Base-by-base conservation (phyloP, 1,140 invertebrate species). In the Batillaria attramentaria region DNA sequence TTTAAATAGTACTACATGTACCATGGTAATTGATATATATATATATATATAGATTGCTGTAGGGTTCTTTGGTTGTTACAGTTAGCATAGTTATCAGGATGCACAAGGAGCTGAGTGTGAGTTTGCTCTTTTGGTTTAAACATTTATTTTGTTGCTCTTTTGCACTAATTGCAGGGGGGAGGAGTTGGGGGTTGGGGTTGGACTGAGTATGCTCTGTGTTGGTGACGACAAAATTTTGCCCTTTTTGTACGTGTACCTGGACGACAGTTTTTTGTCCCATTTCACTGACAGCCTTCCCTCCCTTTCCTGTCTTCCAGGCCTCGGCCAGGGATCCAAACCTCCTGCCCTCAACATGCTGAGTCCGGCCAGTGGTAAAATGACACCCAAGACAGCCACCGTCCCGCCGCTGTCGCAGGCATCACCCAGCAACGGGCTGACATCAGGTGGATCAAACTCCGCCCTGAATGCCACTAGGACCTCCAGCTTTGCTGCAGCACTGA, bases 401-500 rank as follows among this genome's bases (percentile, higher is more conserved):
- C 88, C 89, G 20, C 90, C 89, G 13, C 85, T 91, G 28, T 86
- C 84, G 73, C 88, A 90, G 78, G 85, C 86, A 35, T 89, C 89
- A 2, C 88, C 89, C 13, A 89, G 86, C 54, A 88, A 86, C 62
- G 86, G 88, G 42, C 80, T 88, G 16, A 84, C 72, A n/a, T 81
- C 85, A 1, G 76, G 82, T 20, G 83, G 83, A 46, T 78, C 81
- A 28, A 88, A 84, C 65, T 35, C 74, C 3, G 80, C 86, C 33
- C 73, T 88, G 39, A 88, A 84, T 79, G 87, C 88, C 57, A 87
- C 89, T 46, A 79, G 90, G 3, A 91, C 89, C 3, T 91, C 91
- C 50, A 93, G 94, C 39, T 96, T 96, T 91, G 95, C 95, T 35
- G 95, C 95, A 5, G 95, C 95, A 6, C 90, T 96, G 73, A 92